These are phyloP conservation scores for Tringa solitaria DNA, from an alignment of 2,113 vertebrate species.

Conservation along the genomic window DNA sequence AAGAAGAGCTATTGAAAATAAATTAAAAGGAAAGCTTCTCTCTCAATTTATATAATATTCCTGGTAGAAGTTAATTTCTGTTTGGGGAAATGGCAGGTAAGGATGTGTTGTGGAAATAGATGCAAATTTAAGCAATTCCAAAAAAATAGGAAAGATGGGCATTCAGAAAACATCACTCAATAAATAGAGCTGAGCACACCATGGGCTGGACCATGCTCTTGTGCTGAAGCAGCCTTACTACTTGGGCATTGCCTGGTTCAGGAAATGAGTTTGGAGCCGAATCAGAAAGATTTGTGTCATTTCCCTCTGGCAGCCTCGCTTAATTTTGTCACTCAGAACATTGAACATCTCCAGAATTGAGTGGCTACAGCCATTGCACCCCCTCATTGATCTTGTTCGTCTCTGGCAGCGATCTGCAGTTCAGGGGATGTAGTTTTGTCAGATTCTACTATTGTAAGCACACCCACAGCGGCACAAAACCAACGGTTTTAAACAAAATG, in stretches of 20 bases:
- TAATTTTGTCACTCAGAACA: background rate
- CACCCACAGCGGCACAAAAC: background rate
- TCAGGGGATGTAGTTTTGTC: background rate
- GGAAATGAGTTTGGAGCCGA: background rate
- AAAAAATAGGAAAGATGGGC: background rate
- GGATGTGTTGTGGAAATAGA: background rate
- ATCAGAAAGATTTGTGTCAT: background rate
- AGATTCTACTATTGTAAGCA: background rate
- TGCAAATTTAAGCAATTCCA: background rate
- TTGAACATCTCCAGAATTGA: background rate
- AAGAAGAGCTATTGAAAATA: background rate
- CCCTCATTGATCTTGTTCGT: background rate
- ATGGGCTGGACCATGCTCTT: accelerated
- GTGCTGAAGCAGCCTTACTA: background rate
- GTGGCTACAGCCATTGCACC: background rate
- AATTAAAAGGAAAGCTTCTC: background rate
- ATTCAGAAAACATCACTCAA: background rate
- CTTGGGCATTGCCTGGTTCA: background rate
- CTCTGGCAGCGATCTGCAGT: background rate
- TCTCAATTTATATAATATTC: background rate
- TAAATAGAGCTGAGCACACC: background rate
- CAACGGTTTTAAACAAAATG: background rate
- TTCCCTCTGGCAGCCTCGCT: background rate
- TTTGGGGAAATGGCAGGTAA: background rate
- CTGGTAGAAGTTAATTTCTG: background rate